Evolutionary conservation across 1,140 invertebrate genomes (phyloP), one percentile per base, ranked within the genome.

Genomic region (Drosophila sp.): DNA sequence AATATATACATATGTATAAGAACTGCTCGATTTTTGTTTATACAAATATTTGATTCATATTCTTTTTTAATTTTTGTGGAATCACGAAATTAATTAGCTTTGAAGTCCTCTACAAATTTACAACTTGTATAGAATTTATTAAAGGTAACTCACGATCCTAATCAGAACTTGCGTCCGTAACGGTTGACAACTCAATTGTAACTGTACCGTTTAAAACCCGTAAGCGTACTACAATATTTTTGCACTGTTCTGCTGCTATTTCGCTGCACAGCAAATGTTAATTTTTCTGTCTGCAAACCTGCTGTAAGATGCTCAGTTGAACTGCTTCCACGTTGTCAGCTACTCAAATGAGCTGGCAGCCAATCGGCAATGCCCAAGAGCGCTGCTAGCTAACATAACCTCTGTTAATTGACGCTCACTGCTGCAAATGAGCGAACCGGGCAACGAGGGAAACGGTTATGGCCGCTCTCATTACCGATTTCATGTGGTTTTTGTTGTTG

Each of bases 81-180:
- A 43, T 56, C 78, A 76, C 79, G 63, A 64, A 78, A 73, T 59
- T 58, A 32, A 45, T 64, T 53, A 11, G 14, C 38, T 48, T 46
- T 66, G 18, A 5, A 41, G 61, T 69, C 50, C 54, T 61, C 65
- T 40, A 11, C 40, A 70, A 62, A 40, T 61, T 46, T 59, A 9
- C 41, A 32, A 29, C 18, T 59, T 57, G 27, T 75, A 40, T 71
- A 11, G 62, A 38, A 43, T 53, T 64, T 72, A 27, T 75, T 73
- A 32, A 59, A 61, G 14, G 43, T 48, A 86, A 89, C 82, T 86
- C 80, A 84, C 80, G 80, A 86, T 86, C 57, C 81, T 76, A 89
- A 78, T 76, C 54, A 82, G 78, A 84, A 80, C 53, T 76, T 78
- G 78, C 82, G 87, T 90, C 89, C 89, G 89, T 74, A 81, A 90